Percentiles rank a stretch among this genome's conserved stretches.
Evolutionary conservation across 2,888 invertebrate species (phyloP).

Genomic region (Brenthis ino): DNA sequence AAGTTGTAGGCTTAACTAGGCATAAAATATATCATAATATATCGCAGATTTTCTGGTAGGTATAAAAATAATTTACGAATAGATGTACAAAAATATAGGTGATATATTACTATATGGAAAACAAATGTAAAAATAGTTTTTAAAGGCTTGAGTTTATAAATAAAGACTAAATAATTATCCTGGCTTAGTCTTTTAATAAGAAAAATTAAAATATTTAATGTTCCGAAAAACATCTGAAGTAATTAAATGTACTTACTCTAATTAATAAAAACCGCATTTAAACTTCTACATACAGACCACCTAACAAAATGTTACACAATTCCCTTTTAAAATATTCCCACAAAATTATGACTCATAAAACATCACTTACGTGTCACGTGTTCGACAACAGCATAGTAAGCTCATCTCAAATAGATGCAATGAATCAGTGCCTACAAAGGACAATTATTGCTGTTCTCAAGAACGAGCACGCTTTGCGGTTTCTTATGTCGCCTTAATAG

Average conservation of each 20-base stretch:
- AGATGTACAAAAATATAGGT: too few relatives aligned
- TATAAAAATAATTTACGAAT: too few relatives aligned
- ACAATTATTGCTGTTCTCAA: slow-evolving; percentile 46
- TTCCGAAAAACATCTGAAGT: background rate
- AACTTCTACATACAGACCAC: slow-evolving; percentile 20
- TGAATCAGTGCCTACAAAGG: slow-evolving; percentile 57
- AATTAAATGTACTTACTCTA: slow-evolving; percentile 1
- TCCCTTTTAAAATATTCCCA: slow-evolving; percentile 34
- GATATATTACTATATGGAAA: too few relatives aligned
- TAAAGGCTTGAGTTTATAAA: too few relatives aligned
- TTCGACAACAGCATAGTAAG: slow-evolving; percentile 52
- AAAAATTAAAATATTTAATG: too few relatives aligned
- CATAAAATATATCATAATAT: too few relatives aligned
- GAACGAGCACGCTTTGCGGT: slow-evolving; percentile 62
- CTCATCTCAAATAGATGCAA: slow-evolving; percentile 63
- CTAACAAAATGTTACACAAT: slow-evolving; percentile 25
- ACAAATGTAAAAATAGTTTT: too few relatives aligned
- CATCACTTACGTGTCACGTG: slow-evolving; percentile 43
- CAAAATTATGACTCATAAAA: slow-evolving; percentile 36
- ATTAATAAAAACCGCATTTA: slow-evolving; percentile 26
- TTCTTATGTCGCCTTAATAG: slow-evolving; percentile 44
- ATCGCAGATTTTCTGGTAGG: too few relatives aligned
- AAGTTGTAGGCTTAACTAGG: too few relatives aligned
- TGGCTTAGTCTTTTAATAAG: too few relatives aligned
- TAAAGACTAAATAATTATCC: too few relatives aligned